Conservation (phyloP, 2,888 invertebrate species). For the Stomorhina lunata region DNA sequence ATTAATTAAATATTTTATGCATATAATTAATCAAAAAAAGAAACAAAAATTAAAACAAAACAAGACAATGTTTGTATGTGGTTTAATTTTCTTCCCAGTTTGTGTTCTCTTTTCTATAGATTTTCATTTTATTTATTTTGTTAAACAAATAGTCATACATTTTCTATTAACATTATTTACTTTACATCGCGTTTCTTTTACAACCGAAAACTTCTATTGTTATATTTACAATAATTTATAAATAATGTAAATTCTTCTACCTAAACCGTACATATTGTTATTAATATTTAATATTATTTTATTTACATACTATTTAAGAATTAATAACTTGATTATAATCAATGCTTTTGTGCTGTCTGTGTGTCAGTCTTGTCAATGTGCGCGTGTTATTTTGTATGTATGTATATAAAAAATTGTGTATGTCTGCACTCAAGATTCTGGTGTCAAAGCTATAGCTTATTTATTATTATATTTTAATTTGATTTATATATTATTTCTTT, state of each 20-base stretch:
- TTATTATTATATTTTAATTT: constrained; percentile 12
- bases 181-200: too few species aligned
- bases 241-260: too few species aligned
- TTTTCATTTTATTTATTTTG: constrained; percentile 10
- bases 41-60: too few species aligned
- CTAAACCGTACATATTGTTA: too few species aligned
- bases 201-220: too few species aligned
- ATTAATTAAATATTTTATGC: constrained; percentile 31
- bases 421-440: too few species aligned
- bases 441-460: too few species aligned
- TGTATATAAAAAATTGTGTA: too few species aligned
- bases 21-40: constrained; percentile 37
- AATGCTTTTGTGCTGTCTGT: constrained; percentile 51
- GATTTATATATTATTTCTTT: not conserved
- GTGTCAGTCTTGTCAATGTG: constrained; percentile 30
- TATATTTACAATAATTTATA: too few species aligned
- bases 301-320: too few species aligned
- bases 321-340: not conserved
- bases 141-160: not conserved
- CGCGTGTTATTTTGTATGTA: not conserved
- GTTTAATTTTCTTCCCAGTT: constrained; percentile 41
- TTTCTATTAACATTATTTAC: too few species aligned
- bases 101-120: constrained; percentile 15
- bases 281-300: too few species aligned
- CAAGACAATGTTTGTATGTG: constrained; percentile 61